A percentile compares a stretch with the other conserved stretches of the same genome.
These are phyloP conservation scores for Seladonia tumulorum DNA, from an alignment of 2,888 invertebrate species.

Conservation along the genomic window DNA sequence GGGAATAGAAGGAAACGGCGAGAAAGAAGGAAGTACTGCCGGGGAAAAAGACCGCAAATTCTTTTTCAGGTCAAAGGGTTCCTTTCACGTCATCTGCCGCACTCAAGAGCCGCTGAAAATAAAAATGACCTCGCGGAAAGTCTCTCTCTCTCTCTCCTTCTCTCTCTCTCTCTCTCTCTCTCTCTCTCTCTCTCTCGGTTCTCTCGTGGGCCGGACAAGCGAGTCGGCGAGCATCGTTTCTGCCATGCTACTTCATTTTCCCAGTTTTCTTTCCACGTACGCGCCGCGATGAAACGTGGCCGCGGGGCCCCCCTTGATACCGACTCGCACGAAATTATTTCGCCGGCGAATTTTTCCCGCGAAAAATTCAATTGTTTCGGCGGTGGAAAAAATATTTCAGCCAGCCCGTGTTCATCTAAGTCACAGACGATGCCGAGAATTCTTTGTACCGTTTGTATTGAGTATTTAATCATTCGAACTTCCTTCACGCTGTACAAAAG, in stretches of 20 bases:
- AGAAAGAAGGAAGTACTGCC: slow-evolving; percentile 12
- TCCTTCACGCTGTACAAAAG: too few species aligned
- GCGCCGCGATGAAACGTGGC: slow-evolving; percentile 51
- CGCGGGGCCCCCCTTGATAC: slow-evolving; percentile 50
- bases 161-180: neutral
- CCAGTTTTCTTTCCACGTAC: slow-evolving; percentile 47
- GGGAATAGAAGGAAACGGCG: neutral
- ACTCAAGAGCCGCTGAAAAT: slow-evolving; percentile 64
- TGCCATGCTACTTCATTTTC: slow-evolving; percentile 61
- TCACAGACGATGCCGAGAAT: too few species aligned
- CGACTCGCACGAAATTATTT: slow-evolving; percentile 34
- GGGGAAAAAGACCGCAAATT: slow-evolving; percentile 56
- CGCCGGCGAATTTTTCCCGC: neutral
- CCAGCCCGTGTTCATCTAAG: too few species aligned
- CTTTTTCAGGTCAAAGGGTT: slow-evolving; percentile 67
- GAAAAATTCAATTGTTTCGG: neutral
- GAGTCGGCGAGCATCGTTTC: slow-evolving; percentile 45
- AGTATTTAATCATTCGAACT: too few species aligned
- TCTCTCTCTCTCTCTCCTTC: neutral
- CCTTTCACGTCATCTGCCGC: slow-evolving; percentile 67
- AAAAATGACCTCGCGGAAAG: slow-evolving; percentile 67
- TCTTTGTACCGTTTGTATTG: too few species aligned
- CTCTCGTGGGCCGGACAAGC: slow-evolving; percentile 53
- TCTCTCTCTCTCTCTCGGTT: neutral
- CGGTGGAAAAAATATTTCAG: too few species aligned